Evolutionary conservation across 2,888 invertebrate species (phyloP), one percentile per base, ranked within the genome.

Genomic region (Caradrina clavipalpis): DNA sequence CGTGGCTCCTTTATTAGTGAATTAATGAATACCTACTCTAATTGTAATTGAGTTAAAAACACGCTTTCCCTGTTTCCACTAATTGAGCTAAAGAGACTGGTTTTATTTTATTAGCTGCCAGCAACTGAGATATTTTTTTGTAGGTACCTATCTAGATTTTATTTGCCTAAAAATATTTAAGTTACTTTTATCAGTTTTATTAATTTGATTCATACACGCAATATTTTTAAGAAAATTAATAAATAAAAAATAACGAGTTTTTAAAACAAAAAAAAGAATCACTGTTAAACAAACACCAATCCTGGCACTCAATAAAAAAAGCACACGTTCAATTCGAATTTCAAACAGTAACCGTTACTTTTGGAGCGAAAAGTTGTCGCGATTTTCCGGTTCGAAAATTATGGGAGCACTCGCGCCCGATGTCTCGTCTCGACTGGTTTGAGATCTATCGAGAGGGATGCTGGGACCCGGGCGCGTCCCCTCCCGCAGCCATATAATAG

Each of bases 311-410:
- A 56, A 61, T n/a, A 72, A 73, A 76, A 55, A 7, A 17, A 62
- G 5, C 82, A 66, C 74, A 67, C 49, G 21, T 57, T n/a, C 58
- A 64, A 60, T 73, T 84, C 65, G 45, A 82, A 75, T 57, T 73
- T 51, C 67, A 60, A 81, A 83, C 21, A 21, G 8, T 45, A 78
- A 75, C 74, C 53, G 76, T 22, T 22, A 68, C 53, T 31, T 54
- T 81, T 78, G 83, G 67, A 82, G 78, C 85, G 84, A 73, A 85
- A 89, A 89, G 84, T 89, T 90, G 79, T 67, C 86, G 89, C 85
- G 87, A 75, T 50, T 78, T 78, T 81, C 80, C 71, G 74, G 75
- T 66, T 84, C 64, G 66, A 77, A 72, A 82, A 70, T 66, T 64
- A 76, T 80, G 79, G 65, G 81, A 76, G 75, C 47, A 35, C 53